phyloP scores from a whole-genome alignment of 2,113 vertebrate species.

The Gallinago undulata region DNA sequence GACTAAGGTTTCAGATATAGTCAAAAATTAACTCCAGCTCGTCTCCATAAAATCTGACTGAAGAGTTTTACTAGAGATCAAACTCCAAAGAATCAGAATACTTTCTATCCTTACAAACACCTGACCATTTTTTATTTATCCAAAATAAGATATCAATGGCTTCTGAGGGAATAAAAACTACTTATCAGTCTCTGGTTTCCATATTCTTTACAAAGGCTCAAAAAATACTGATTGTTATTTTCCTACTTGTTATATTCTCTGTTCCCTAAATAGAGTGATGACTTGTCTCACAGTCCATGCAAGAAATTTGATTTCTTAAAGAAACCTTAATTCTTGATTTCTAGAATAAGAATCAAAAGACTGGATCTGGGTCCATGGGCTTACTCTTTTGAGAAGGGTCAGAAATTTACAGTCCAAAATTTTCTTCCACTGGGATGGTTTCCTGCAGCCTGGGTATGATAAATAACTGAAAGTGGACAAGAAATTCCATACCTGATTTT shows the following conservation, averaged over 20 bases:
- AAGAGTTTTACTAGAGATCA: background rate
- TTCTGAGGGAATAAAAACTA: background rate
- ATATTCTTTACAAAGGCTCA: background rate
- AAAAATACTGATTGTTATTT: background rate
- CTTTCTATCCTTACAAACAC: background rate
- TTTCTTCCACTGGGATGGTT: background rate
- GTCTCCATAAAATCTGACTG: background rate
- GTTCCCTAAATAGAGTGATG: background rate
- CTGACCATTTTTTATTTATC: background rate
- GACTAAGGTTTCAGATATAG: background rate
- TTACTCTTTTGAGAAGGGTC: background rate
- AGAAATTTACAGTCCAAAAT: background rate
- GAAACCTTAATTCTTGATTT: background rate
- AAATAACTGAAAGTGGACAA: background rate
- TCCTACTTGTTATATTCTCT: background rate
- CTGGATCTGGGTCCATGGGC: background rate
- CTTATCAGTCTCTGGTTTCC: background rate
- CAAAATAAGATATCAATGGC: background rate
- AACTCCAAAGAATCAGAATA: background rate
- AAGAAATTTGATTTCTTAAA: background rate
- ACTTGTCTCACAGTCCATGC: background rate
- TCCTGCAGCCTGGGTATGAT: background rate
- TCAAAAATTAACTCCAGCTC: background rate
- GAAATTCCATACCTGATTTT: background rate
- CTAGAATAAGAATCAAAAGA: background rate